phyloP scores from a whole-genome alignment of 2,888 invertebrate species.

The Copidosoma aretas region DNA sequence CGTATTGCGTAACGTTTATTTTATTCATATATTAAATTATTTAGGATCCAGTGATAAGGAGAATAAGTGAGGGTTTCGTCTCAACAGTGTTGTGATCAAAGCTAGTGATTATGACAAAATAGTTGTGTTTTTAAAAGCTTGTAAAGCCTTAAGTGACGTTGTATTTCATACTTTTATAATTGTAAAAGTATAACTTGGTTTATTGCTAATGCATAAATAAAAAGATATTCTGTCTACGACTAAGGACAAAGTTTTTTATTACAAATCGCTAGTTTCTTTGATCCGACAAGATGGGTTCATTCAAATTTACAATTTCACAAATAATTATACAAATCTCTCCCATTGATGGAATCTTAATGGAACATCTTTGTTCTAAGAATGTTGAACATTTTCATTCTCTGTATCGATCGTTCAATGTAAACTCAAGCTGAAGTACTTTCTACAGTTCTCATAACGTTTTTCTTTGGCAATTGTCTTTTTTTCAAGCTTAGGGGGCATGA shows the following conservation, averaged over 20 bases:
- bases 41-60: neutral
- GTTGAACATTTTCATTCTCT: slow-evolving; percentile 27
- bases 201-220: neutral
- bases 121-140: neutral
- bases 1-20: neutral
- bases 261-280: slow-evolving; percentile 9
- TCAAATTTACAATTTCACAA: slow-evolving; percentile 26
- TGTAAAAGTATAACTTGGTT: neutral
- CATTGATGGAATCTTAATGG: neutral
- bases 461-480: neutral
- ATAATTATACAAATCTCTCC: slow-evolving; percentile 11
- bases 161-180: no score
- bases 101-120: neutral
- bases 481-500: neutral
- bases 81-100: neutral
- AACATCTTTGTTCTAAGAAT: slow-evolving; percentile 16
- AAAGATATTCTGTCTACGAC: neutral
- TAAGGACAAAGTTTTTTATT: slow-evolving; percentile 4
- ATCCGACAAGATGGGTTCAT: slow-evolving; percentile 15
- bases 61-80: neutral
- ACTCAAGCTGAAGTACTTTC: slow-evolving; percentile 29
- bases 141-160: neutral
- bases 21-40: slow-evolving; percentile 10
- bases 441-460: neutral
- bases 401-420: slow-evolving; percentile 29